Conservation (phyloP, 2,113 vertebrate species). For the Antechinus stuartii region DNA sequence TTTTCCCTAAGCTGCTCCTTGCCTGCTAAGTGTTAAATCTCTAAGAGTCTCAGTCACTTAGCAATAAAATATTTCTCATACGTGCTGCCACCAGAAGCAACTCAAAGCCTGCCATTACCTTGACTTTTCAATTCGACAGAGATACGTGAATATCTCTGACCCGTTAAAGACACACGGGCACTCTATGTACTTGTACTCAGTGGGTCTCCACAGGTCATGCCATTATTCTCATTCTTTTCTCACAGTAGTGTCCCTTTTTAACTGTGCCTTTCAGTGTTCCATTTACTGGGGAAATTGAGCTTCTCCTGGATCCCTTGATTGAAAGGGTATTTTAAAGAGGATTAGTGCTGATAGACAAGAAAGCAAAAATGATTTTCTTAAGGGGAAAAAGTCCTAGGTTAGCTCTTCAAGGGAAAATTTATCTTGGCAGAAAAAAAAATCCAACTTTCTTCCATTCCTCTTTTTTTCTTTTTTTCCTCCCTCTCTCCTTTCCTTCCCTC, state of each 20-base stretch:
- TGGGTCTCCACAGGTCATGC: slow-evolving; percentile 32
- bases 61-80: slow-evolving; percentile 62
- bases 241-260: slow-evolving; percentile 64
- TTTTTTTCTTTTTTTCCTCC: not conserved
- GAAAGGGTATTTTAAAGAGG: slow-evolving; percentile 67
- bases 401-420: slow-evolving; percentile 57
- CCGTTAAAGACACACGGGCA: not conserved
- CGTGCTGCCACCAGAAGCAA: slow-evolving; percentile 54
- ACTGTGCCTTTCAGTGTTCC: slow-evolving; percentile 50
- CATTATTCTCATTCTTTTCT: slow-evolving; percentile 59
- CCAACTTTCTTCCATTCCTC: not conserved
- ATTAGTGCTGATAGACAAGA: slow-evolving; percentile 59
- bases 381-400: slow-evolving; percentile 21
- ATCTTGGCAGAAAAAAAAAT: slow-evolving; percentile 42
- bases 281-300: slow-evolving; percentile 70
- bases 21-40: slow-evolving; percentile 48
- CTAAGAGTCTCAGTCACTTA: slow-evolving; percentile 50
- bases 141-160: slow-evolving; percentile 30
- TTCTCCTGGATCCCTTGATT: slow-evolving; percentile 60
- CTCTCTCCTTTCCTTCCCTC: no score
- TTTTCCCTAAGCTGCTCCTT: slow-evolving; percentile 50
- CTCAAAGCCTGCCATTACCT: slow-evolving; percentile 34
- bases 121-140: slow-evolving; percentile 64
- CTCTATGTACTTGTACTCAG: not conserved
- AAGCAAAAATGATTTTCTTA: slow-evolving; percentile 60